phyloP scores from a whole-genome alignment of 2,113 vertebrate species.

The Xiphophorus hellerii region DNA sequence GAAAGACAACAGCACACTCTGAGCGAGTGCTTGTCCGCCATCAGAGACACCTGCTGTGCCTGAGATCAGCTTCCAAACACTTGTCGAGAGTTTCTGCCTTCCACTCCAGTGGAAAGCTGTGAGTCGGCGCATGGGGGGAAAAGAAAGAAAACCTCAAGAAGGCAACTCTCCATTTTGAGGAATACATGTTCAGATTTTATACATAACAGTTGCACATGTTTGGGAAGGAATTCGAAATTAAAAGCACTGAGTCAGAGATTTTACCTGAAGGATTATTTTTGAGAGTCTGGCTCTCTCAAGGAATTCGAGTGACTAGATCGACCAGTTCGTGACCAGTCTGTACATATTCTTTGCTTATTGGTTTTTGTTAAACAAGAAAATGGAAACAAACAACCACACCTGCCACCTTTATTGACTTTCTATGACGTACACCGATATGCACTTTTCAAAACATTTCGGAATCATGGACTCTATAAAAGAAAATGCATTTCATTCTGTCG shows the following conservation, averaged over 20 bases:
- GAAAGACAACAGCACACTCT: conserved; percentile 25
- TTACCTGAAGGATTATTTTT: background rate
- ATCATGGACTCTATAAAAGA: conserved; percentile 24
- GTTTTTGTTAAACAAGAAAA: too few species aligned
- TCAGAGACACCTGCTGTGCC: conserved; percentile 34
- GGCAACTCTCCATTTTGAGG: conserved; percentile 6
- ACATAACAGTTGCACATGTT: too few species aligned
- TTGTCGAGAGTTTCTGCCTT: conserved; percentile 49
- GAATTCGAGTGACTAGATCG: too few species aligned
- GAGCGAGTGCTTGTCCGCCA: conserved; percentile 28
- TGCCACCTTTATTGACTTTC: background rate
- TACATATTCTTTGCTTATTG: too few species aligned
- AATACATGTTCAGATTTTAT: too few species aligned
- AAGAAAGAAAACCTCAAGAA: conserved; percentile 5
- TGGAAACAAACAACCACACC: background rate
- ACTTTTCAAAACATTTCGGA: background rate
- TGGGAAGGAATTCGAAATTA: too few species aligned
- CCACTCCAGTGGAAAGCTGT: conserved; percentile 35
- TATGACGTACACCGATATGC: background rate
- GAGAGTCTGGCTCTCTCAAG: background rate
- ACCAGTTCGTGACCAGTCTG: too few species aligned
- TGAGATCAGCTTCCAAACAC: conserved; percentile 42
- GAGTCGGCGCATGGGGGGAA: background rate
- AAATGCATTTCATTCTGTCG: conserved; percentile 24
- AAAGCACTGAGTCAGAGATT: background rate